These are phyloP conservation scores for Bubo blakistoni DNA, from an alignment of 2,113 vertebrate genomes.

Conservation along the genomic window DNA sequence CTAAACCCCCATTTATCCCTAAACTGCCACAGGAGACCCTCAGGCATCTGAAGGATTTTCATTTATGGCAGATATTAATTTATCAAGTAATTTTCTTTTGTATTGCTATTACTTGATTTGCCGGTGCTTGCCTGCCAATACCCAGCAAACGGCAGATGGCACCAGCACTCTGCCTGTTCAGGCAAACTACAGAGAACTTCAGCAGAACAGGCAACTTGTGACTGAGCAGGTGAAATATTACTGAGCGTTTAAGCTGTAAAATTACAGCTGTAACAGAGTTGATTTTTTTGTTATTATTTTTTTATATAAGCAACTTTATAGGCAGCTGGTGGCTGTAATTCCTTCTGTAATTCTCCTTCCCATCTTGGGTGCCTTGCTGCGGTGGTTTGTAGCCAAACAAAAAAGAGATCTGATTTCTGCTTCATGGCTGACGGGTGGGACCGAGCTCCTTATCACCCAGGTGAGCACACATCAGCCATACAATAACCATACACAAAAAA, in stretches of 20 bases:
- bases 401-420: neutral
- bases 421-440: neutral
- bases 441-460: neutral
- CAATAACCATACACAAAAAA: neutral
- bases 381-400: neutral
- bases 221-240: fast-evolving
- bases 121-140: neutral
- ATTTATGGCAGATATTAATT: neutral
- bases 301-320: neutral
- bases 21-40: neutral
- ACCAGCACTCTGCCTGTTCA: neutral
- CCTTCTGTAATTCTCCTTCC: neutral
- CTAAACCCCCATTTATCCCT: neutral
- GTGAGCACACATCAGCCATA: neutral
- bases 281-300: neutral
- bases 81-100: neutral
- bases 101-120: fast-evolving
- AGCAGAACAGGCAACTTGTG: neutral
- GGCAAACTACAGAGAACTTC: fast-evolving
- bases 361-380: neutral
- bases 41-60: neutral
- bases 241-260: neutral
- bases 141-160: conserved; percentile 46
- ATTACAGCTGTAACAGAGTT: neutral
- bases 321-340: neutral